A percentile compares a stretch with the other conserved stretches of the same genome.
phyloP scores from a whole-genome alignment of 2,888 invertebrate species.

The Phrixothrix hirtus region DNA sequence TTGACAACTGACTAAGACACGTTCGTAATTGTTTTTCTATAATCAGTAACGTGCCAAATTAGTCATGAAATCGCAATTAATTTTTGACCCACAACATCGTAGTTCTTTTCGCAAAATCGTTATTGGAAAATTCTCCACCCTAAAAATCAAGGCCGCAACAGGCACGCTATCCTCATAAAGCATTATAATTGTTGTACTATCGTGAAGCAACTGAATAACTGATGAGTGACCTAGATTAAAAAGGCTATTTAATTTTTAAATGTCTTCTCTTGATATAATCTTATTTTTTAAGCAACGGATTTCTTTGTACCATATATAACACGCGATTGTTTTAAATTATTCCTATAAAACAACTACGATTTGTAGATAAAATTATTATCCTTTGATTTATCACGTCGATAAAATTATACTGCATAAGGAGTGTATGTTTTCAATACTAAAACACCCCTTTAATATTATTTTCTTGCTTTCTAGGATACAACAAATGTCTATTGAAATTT shows the following conservation, averaged over 20 bases:
- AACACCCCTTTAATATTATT: neutral
- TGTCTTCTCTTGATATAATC: slow-evolving; percentile 22
- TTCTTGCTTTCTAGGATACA: neutral
- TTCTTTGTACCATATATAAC: slow-evolving; percentile 16
- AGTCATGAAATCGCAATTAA: too few relatives aligned
- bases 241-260: slow-evolving; percentile 29
- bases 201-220: slow-evolving; percentile 47
- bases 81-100: too few relatives aligned
- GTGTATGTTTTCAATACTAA: too few relatives aligned
- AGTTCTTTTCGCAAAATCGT: slow-evolving; percentile 7
- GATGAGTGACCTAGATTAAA: slow-evolving; percentile 38
- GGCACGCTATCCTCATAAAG: slow-evolving; percentile 49
- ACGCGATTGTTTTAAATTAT: slow-evolving; percentile 14
- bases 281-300: slow-evolving; percentile 17
- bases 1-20: too few relatives aligned
- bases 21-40: too few relatives aligned
- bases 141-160: slow-evolving; percentile 31
- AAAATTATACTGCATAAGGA: too few relatives aligned
- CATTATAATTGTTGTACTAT: slow-evolving; percentile 48
- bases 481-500: neutral
- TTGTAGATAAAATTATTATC: neutral
- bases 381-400: neutral
- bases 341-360: neutral
- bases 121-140: slow-evolving; percentile 21
- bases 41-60: too few relatives aligned